These are phyloP conservation scores for Bombus pascuorum DNA, from an alignment of 1,140 invertebrate genomes.

Conservation along the genomic window DNA sequence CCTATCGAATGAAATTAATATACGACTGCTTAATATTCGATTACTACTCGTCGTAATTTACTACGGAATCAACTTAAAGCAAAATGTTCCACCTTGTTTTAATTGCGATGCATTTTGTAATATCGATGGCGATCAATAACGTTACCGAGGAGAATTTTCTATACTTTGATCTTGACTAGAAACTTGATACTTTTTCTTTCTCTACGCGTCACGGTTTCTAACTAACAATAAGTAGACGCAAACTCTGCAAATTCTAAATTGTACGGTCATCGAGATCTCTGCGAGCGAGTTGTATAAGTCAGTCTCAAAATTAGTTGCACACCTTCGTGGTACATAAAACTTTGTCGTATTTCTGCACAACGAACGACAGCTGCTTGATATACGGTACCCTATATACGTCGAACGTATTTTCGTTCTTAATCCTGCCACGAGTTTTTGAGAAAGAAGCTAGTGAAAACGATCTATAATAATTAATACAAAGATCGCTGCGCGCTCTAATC, in stretches of 20 bases:
- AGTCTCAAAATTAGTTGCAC: conserved; percentile 61
- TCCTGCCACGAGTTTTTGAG: conserved; percentile 19
- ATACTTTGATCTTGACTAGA: conserved; percentile 55
- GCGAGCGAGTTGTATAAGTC: conserved; percentile 57
- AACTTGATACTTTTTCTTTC: conserved; percentile 29
- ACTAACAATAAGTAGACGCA: conserved; percentile 57
- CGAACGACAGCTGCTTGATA: conserved; percentile 63
- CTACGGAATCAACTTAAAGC: not conserved
- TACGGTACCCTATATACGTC: not conserved
- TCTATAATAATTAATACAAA: conserved; percentile 31
- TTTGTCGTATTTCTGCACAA: conserved; percentile 42
- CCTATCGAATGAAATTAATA: not conserved
- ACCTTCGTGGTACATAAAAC: conserved; percentile 50
- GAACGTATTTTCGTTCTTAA: conserved; percentile 15
- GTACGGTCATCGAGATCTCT: conserved; percentile 59
- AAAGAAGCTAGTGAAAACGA: conserved; percentile 38
- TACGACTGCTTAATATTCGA: conserved; percentile 1
- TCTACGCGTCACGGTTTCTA: conserved; percentile 19
- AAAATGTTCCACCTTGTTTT: not conserved
- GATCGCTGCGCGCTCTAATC: conserved; percentile 20
- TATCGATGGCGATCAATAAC: conserved; percentile 30
- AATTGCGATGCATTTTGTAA: conserved; percentile 8
- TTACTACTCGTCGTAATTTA: not conserved
- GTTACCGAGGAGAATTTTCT: conserved; percentile 28
- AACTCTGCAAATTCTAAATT: conserved; percentile 54